A percentile compares a stretch with the other conserved stretches of the same genome.
These are phyloP conservation scores for Acipenser ruthenus DNA, from an alignment of 2,797 vertebrate genomes.

Conservation along the genomic window DNA sequence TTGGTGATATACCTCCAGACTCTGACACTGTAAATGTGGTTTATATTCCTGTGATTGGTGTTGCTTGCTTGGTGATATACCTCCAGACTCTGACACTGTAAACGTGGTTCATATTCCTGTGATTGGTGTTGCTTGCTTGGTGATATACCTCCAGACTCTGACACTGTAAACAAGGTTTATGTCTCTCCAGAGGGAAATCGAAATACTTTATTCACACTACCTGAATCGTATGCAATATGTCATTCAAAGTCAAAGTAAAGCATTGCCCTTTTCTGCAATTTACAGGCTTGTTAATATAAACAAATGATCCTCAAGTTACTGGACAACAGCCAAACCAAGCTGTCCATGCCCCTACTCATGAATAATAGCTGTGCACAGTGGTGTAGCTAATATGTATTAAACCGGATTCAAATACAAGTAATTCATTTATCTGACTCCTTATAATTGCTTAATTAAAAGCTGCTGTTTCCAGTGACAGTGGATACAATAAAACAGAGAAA, in stretches of 20 bases:
- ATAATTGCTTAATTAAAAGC: slow-evolving; percentile 25
- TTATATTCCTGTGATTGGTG: too few species aligned
- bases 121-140: too few species aligned
- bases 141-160: too few species aligned
- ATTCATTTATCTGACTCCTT: slow-evolving; percentile 23
- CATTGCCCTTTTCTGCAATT: slow-evolving; percentile 8
- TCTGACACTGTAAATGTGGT: too few species aligned
- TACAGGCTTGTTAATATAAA: slow-evolving; percentile 13
- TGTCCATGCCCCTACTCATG: slow-evolving; percentile 13
- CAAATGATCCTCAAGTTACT: slow-evolving; percentile 15
- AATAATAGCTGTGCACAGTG: slow-evolving; percentile 13
- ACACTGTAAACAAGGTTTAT: too few species aligned
- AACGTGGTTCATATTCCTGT: too few species aligned
- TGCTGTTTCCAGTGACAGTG: slow-evolving; percentile 14
- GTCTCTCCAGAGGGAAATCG: too few species aligned
- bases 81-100: too few species aligned
- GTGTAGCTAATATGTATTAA: slow-evolving; percentile 21
- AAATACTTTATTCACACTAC: too few species aligned
- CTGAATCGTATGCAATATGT: too few species aligned
- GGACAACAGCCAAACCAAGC: slow-evolving; percentile 15
- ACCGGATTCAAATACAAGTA: slow-evolving; percentile 24
- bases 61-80: too few species aligned
- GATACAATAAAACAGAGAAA: slow-evolving; percentile 7
- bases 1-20: too few species aligned
- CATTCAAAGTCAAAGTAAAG: background rate